These are phyloP conservation scores for Bemisia tabaci DNA, from an alignment of 1,140 invertebrate genomes.

Conservation along the genomic window DNA sequence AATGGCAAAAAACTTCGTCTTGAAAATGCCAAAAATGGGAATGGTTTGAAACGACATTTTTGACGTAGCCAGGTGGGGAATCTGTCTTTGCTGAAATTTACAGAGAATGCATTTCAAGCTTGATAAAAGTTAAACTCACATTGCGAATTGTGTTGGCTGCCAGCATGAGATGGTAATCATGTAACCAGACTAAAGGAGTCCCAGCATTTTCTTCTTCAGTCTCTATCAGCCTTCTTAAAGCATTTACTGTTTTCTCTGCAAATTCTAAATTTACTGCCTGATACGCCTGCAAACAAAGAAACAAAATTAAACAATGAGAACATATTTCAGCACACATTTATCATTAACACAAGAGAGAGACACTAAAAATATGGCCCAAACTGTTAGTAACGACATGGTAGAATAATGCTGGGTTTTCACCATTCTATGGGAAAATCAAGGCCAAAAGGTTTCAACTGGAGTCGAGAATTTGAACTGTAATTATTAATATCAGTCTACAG, in stretches of 20 bases:
- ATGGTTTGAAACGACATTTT: no score
- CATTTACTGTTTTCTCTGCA: conserved; percentile 59
- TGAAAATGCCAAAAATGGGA: no score
- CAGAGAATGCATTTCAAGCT: no score
- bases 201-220: conserved; percentile 34
- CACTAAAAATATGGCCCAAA: neutral
- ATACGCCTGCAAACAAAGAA: conserved; percentile 41
- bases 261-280: conserved; percentile 67
- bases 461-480: no score
- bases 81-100: no score
- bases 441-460: no score
- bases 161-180: conserved; percentile 84
- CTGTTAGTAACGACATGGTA: no score
- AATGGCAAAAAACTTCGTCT: no score
- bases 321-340: neutral
- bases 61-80: no score
- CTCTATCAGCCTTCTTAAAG: conserved; percentile 43
- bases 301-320: neutral
- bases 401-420: no score
- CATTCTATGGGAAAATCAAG: no score
- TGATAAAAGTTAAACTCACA: conserved; percentile 10
- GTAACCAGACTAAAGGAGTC: conserved; percentile 72
- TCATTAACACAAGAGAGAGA: neutral
- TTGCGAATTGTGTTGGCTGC: conserved; percentile 68
- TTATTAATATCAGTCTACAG: no score